These are phyloP conservation scores for Crotalus horridus DNA, from an alignment of 2,113 vertebrate species.

Conservation along the genomic window DNA sequence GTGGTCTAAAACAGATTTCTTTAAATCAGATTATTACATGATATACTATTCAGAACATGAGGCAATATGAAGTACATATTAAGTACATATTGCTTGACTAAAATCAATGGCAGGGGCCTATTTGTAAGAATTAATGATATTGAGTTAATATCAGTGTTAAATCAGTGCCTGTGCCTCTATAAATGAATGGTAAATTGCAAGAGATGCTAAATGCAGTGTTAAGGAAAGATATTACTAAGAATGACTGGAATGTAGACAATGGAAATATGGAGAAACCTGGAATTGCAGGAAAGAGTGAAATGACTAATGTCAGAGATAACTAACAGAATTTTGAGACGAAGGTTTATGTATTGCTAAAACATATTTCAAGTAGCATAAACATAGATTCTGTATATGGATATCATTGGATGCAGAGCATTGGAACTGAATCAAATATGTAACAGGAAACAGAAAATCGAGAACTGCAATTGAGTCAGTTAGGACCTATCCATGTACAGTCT, in stretches of 20 bases:
- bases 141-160: not conserved
- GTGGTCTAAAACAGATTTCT: not conserved
- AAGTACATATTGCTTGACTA: not conserved
- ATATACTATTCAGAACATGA: not conserved
- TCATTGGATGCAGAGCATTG: not conserved
- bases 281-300: not conserved
- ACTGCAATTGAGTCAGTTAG: not conserved
- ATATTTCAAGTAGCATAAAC: not conserved
- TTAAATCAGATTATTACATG: not conserved
- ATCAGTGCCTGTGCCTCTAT: not conserved
- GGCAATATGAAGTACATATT: not conserved
- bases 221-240: not conserved
- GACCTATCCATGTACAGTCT: not conserved
- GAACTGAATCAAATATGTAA: not conserved
- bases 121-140: not conserved
- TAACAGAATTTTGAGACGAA: too few relatives aligned
- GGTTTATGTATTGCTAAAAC: too few relatives aligned
- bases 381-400: not conserved
- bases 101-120: not conserved
- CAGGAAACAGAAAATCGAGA: not conserved
- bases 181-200: not conserved
- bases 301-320: not conserved
- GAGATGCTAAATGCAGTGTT: not conserved
- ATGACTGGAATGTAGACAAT: not conserved
- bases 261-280: not conserved